Percentiles rank a stretch among this genome's conserved stretches.
phyloP scores from a whole-genome alignment of 2,888 invertebrate genomes.

The Amphipoea lucens region DNA sequence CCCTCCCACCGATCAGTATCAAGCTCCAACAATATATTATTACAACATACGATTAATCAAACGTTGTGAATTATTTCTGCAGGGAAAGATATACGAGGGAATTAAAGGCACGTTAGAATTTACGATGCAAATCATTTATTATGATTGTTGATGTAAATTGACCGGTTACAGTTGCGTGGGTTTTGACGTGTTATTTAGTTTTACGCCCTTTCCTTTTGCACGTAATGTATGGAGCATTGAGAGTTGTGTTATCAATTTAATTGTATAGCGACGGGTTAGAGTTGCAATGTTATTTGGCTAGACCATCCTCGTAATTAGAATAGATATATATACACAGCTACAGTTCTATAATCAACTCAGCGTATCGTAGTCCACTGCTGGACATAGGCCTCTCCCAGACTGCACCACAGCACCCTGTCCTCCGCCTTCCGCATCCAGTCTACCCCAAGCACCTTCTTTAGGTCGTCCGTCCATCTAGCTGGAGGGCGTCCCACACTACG shows the following conservation, averaged over 20 bases:
- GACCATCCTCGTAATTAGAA: background rate
- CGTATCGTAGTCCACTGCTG: too few relatives aligned
- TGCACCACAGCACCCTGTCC: too few relatives aligned
- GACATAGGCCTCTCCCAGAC: too few relatives aligned
- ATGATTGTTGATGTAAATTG: slow-evolving; percentile 60
- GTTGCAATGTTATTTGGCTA: too few relatives aligned
- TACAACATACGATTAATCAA: slow-evolving; percentile 48
- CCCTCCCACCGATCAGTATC: slow-evolving; percentile 9
- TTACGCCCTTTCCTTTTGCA: slow-evolving; percentile 35
- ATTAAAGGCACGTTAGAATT: slow-evolving; percentile 43
- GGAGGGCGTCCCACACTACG: too few relatives aligned
- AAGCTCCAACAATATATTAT: slow-evolving; percentile 44
- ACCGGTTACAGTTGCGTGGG: slow-evolving; percentile 41
- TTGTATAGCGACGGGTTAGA: background rate
- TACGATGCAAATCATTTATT: slow-evolving; percentile 57
- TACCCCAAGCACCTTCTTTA: too few relatives aligned
- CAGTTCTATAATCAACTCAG: too few relatives aligned
- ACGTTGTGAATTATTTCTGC: slow-evolving; percentile 49
- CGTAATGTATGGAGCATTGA: slow-evolving; percentile 10
- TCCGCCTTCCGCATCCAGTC: too few relatives aligned
- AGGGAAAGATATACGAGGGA: slow-evolving; percentile 41
- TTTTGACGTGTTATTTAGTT: slow-evolving; percentile 38
- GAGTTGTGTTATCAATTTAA: slow-evolving; percentile 7
- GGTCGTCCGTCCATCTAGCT: too few relatives aligned
- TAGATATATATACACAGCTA: background rate